Evolutionary conservation across 2,113 vertebrate species (phyloP).

Genomic region (Microcebus jonahi): DNA sequence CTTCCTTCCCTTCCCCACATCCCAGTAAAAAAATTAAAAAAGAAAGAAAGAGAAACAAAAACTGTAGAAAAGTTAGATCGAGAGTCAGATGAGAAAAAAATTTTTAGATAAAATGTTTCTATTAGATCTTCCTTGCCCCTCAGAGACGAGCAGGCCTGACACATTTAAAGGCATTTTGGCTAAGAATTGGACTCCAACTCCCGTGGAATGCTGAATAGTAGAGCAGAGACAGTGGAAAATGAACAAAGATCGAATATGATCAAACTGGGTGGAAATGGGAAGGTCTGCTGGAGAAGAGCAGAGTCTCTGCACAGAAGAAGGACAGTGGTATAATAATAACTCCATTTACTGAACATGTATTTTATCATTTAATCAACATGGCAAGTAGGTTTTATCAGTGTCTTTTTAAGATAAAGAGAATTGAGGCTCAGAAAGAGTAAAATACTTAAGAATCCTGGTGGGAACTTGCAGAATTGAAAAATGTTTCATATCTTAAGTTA

Average conservation of each 20-base stretch:
- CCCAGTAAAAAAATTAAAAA: neutral
- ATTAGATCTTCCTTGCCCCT: accelerated
- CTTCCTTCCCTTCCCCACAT: accelerated
- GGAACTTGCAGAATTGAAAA: neutral
- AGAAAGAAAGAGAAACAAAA: neutral
- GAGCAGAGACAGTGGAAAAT: neutral
- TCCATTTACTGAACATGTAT: neutral
- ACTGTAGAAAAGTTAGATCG: neutral
- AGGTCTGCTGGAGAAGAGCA: too few species aligned
- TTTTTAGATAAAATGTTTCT: neutral
- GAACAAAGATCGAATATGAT: neutral
- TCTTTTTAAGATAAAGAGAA: neutral
- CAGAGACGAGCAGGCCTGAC: neutral
- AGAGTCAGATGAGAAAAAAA: neutral
- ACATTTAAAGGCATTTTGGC: neutral
- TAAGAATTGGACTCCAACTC: neutral
- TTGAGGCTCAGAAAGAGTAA: neutral
- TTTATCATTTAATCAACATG: neutral
- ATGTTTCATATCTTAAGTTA: neutral
- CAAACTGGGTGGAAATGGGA: neutral
- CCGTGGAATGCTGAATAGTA: neutral
- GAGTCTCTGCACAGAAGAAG: neutral
- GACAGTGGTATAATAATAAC: neutral
- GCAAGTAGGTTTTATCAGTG: neutral
- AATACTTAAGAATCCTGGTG: neutral